Percentiles rank a stretch among this genome's conserved stretches.
phyloP scores from a whole-genome alignment of 1,140 invertebrate species.

The Drosophila sp. region DNA sequence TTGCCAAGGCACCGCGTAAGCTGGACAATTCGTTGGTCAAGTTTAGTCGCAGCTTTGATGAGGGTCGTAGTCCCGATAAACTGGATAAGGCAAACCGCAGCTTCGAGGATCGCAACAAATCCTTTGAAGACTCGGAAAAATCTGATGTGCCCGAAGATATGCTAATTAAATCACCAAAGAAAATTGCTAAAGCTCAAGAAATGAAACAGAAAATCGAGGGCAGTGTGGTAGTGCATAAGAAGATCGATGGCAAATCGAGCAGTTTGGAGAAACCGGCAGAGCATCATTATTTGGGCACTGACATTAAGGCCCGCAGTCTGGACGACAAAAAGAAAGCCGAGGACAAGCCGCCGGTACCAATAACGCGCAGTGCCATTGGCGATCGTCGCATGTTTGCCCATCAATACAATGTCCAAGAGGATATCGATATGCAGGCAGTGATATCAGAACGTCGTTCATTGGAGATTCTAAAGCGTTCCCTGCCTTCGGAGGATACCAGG shows the following conservation, averaged over 20 bases:
- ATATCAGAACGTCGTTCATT: constrained; percentile 86
- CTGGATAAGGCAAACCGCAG: constrained; percentile 85
- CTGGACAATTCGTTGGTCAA: constrained; percentile 87
- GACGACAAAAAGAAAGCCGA: constrained; percentile 82
- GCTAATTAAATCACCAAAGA: constrained; percentile 85
- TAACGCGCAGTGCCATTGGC: constrained; percentile 64
- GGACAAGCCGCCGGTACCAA: constrained; percentile 52
- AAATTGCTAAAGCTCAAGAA: constrained; percentile 86
- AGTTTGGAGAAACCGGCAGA: constrained; percentile 85
- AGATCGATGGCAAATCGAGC: constrained; percentile 84
- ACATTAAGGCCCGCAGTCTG: constrained; percentile 86
- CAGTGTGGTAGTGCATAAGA: constrained; percentile 84
- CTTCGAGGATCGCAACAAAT: constrained; percentile 86
- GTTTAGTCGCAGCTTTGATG: constrained; percentile 88
- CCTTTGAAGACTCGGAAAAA: constrained; percentile 85
- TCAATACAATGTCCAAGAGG: constrained; percentile 81
- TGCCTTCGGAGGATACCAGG: constrained; percentile 76
- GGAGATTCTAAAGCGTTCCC: constrained; percentile 82
- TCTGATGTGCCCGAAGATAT: constrained; percentile 83
- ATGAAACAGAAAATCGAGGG: constrained; percentile 86
- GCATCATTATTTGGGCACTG: constrained; percentile 83
- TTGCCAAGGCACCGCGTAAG: constrained; percentile 88
- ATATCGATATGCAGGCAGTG: constrained; percentile 86
- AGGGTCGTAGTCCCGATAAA: constrained; percentile 84
- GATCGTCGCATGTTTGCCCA: constrained; percentile 82